Base-by-base conservation (phyloP, 1,140 invertebrate genomes). In the Prorops nasuta region DNA sequence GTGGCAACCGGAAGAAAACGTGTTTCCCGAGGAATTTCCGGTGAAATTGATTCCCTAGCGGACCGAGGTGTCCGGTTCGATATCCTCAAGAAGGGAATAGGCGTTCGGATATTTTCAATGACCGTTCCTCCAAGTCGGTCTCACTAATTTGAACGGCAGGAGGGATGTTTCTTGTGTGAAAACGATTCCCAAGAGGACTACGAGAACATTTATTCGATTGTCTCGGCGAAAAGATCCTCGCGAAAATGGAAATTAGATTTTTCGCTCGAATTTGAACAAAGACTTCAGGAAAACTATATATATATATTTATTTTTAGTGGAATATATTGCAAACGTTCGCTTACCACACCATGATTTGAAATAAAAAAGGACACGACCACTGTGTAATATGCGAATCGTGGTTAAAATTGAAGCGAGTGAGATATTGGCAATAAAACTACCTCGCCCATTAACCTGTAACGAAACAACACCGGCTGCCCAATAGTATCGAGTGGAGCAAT, bases 21-120 rank as follows among this genome's bases (percentile, higher is more conserved):
- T 61, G 49, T 54, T 64, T 64, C 58, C 48, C 44, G 31, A 50
- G 39, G 51, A 61, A 65, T 64, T 64, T 64, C 54, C 58, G 37
- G 46, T 49, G 49, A 49, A 60, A 58, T 52, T 64, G 51, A 60
- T 64, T 64, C 63, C 61, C 56, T 58, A 46, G 45, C 38, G 55
- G 54, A 46, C 46, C 40, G 44, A n/a, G n/a, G n/a, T 44, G 49
- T 49, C 44, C 31, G 49, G 56, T 35, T 24, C n/a, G n/a, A n/a
- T n/a, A n/a, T n/a, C n/a, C n/a, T n/a, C n/a, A n/a, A 41, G 39
- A 48, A 49, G 49, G 47, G 54, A 48, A 17, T 18, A 10, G 47
- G 62, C 56, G 49, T 58, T 52, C 45, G 24, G 46, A 49, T 55
- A 58, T 62, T 62, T 59, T 62, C 58, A 58, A 63, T 61, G 45